Conservation (phyloP, 1,140 invertebrate genomes). For the Subanguina moxae region DNA sequence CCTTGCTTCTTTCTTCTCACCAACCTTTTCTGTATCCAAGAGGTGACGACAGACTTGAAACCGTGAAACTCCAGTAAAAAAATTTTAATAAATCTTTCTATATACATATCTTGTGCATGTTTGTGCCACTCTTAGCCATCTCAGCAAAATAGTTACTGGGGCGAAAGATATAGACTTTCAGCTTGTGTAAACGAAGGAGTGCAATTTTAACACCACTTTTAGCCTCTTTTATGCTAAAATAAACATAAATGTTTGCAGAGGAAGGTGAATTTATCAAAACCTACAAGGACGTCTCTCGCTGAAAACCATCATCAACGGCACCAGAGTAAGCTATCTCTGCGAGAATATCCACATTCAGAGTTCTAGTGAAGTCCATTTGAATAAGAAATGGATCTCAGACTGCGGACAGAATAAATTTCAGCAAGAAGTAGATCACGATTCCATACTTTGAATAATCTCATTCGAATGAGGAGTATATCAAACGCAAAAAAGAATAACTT, state of each 20-base stretch:
- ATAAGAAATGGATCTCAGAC: too few species aligned
- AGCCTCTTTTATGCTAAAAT: constrained; percentile 56
- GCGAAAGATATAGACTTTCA: constrained; percentile 43
- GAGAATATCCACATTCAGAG: constrained; percentile 39
- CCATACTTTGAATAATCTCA: too few species aligned
- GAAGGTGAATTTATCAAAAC: constrained; percentile 27
- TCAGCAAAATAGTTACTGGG: constrained; percentile 97
- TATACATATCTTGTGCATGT: constrained; percentile 85
- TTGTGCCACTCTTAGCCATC: constrained; percentile 93
- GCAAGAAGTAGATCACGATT: too few species aligned
- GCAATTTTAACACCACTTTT: constrained; percentile 41
- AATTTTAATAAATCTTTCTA: neutral
- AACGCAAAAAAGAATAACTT: too few species aligned
- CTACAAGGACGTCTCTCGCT: constrained; percentile 50
- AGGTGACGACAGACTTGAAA: constrained; percentile 73
- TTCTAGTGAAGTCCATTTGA: constrained; percentile 40
- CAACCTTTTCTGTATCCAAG: constrained; percentile 75
- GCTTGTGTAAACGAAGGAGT: constrained; percentile 37
- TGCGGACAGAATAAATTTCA: too few species aligned
- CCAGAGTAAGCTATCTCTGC: constrained; percentile 26
- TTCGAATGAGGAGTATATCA: too few species aligned
- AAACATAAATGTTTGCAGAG: neutral
- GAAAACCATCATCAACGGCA: constrained; percentile 46
- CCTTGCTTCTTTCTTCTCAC: constrained; percentile 80
- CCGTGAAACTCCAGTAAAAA: neutral